phyloP scores from a whole-genome alignment of 2,797 vertebrate species.

The Chiroxiphia lanceolata region DNA sequence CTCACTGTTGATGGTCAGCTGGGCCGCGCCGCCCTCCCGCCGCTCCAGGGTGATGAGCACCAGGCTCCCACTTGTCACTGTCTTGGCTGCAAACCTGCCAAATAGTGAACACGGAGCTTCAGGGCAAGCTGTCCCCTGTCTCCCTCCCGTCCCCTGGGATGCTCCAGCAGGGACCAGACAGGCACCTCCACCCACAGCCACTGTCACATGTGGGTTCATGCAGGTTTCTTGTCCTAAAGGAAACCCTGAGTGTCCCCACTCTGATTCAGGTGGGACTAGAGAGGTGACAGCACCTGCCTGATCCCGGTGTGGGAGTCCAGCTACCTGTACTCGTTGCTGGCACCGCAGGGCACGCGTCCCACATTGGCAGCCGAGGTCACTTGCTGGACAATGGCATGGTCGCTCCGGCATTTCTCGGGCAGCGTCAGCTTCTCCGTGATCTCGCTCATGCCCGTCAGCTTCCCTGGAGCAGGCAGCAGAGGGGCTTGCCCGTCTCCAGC shows the following conservation, averaged over 20 bases:
- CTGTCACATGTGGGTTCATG: background rate
- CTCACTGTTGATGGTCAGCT: slow-evolving; percentile 94
- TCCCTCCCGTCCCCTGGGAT: background rate
- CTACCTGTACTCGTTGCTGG: slow-evolving; percentile 93
- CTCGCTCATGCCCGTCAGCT: slow-evolving; percentile 97
- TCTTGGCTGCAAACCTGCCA: slow-evolving; percentile 90
- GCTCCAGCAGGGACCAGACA: accelerated
- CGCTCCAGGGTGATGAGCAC: slow-evolving; percentile 89
- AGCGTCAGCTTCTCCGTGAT: slow-evolving; percentile 89
- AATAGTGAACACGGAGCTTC: background rate
- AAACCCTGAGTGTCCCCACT: background rate
- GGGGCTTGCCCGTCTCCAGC: background rate
- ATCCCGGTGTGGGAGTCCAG: background rate
- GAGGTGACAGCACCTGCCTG: background rate
- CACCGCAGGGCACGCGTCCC: slow-evolving; percentile 91
- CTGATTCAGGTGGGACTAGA: accelerated
- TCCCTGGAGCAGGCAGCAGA: slow-evolving; percentile 78
- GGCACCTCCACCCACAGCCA: accelerated
- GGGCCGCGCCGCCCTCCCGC: slow-evolving; percentile 75
- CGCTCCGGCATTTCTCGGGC: slow-evolving; percentile 80
- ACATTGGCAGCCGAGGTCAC: slow-evolving; percentile 88
- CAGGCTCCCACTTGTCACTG: slow-evolving; percentile 88
- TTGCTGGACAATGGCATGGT: slow-evolving; percentile 88
- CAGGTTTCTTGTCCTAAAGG: background rate
- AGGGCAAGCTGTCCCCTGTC: background rate